Evolutionary conservation across 2,797 vertebrate genomes (phyloP).

Genomic region (Spheniscus humboldti): DNA sequence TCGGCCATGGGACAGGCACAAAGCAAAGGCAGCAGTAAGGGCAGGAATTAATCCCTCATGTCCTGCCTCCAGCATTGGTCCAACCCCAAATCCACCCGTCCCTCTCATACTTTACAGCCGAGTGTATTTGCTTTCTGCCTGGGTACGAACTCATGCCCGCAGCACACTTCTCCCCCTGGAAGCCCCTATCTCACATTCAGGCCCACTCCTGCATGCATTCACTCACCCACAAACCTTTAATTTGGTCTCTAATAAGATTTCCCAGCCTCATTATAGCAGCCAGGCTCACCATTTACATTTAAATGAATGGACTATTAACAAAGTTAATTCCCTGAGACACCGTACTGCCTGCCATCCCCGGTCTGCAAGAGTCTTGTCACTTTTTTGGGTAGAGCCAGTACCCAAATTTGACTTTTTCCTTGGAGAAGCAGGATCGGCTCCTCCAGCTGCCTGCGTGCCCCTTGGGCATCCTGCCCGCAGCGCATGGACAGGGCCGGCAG

Average conservation of each 20-base stretch:
- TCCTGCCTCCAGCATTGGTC: background rate
- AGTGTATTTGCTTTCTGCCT: background rate
- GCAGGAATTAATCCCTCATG: accelerated
- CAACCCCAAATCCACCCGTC: background rate
- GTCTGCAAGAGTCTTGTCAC: background rate
- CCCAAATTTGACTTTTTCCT: background rate
- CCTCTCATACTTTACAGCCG: too few species aligned
- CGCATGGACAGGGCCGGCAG: background rate
- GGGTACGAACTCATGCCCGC: accelerated
- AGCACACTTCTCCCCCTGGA: background rate
- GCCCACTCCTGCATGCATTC: accelerated
- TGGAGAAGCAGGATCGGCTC: background rate
- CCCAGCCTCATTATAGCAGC: background rate
- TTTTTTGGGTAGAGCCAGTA: background rate
- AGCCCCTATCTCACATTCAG: background rate
- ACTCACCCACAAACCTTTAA: background rate
- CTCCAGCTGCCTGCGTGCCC: background rate
- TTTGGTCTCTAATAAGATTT: background rate
- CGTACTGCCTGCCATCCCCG: accelerated
- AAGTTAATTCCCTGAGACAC: background rate
- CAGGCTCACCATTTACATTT: background rate
- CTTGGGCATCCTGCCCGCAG: accelerated
- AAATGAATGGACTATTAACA: background rate
- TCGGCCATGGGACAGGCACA: accelerated
- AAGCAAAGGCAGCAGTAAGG: background rate